A percentile compares a stretch with the other conserved stretches of the same genome.
These are phyloP conservation scores for Xerus inauris DNA, from an alignment of 2,113 vertebrate species.

Conservation along the genomic window DNA sequence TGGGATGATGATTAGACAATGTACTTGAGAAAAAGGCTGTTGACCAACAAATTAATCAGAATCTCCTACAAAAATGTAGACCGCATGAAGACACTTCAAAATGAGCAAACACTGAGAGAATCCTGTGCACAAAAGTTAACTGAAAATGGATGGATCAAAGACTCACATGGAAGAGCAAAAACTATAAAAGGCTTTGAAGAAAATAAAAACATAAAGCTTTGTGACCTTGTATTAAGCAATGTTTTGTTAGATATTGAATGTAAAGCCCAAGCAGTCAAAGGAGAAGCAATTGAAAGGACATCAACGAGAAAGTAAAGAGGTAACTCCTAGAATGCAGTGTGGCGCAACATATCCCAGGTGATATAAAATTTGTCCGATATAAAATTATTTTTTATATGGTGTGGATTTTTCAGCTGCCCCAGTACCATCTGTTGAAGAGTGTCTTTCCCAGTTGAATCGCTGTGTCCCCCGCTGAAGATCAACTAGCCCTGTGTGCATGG, in stretches of 20 bases:
- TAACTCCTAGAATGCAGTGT: background rate
- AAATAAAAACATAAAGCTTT: background rate
- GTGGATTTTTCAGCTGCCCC: background rate
- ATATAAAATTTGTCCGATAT: background rate
- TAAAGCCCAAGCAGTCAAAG: background rate
- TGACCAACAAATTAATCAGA: background rate
- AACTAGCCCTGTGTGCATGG: background rate
- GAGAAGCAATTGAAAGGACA: background rate
- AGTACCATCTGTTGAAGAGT: background rate
- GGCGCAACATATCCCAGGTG: background rate
- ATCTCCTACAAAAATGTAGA: background rate
- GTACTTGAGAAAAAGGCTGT: background rate
- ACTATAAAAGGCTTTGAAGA: background rate
- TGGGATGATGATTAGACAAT: background rate
- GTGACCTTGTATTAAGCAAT: background rate
- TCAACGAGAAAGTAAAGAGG: background rate
- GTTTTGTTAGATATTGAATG: background rate
- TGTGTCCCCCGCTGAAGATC: background rate
- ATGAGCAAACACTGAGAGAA: background rate
- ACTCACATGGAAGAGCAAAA: background rate
- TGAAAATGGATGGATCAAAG: background rate
- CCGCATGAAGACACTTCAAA: background rate
- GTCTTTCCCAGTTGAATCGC: background rate
- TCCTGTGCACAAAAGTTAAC: background rate
- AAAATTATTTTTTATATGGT: background rate